Evolutionary conservation across 37 sponge, comb jelly and placozoan genomes (phyloP), one percentile per base, ranked within the genome.

Genomic region (Halichondria panicea): DNA sequence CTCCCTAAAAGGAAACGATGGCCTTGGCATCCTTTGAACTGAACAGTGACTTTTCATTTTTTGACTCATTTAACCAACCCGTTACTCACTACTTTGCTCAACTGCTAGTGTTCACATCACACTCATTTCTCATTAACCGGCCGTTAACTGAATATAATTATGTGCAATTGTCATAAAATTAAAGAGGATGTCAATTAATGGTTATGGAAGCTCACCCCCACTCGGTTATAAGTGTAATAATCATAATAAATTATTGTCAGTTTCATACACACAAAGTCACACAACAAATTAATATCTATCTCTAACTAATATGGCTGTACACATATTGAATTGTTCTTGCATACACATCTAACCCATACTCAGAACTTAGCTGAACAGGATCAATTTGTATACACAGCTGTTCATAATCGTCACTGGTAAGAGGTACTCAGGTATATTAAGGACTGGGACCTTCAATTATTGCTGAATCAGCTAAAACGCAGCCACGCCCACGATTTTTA

Each of bases 311-410:
- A n/a, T 48, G 11, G 52, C 15, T 48, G 52, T 18, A 18, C 7
- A 77, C 68, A 34, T 34, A 77, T 35, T 77, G 56, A 40, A 37
- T 18, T 41, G 55, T 52, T 3, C 28, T 27, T 24, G 48, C 3
- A 45, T 66, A 66, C 4, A 46, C 22, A 50, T 41, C 56, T 27
- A 43, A 44, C 38, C 78, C 68, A 28, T 45, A 65, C 27, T 77
- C 78, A 6, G 34, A 25, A 43, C 52, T 43, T 22, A 33, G 34
- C 8, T 55, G 28, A 38, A 33, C 4, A 43, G 71, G 59, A 55
- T 48, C 33, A 33, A 66, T 33, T 55, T 25, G 7, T 66, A 1
- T 4, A n/a, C 43, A 44, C 58, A 78, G 45, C 36, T 78, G 58
- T 44, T 3, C 3, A 21, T 43, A 80, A 13, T 80, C 41, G 2